A percentile compares a stretch with the other conserved stretches of the same genome.
Evolutionary conservation across 2,113 vertebrate species (phyloP).

Genomic region (Mobula birostris): DNA sequence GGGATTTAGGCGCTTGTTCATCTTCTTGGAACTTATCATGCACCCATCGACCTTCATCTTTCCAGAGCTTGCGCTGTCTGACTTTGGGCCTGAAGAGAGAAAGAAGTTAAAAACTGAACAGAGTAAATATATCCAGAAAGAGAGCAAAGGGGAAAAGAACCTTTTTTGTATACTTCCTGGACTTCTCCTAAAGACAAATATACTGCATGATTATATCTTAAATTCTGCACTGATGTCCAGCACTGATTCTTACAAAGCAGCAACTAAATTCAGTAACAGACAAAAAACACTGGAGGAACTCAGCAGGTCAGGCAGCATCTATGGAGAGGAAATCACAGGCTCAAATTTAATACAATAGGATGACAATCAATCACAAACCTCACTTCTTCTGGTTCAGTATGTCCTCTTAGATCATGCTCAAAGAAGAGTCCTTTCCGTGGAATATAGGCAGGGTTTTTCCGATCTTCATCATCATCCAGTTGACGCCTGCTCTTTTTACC

Average conservation of each 20-base stretch:
- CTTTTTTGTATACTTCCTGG: no score
- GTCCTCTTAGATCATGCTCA: conserved; percentile 89
- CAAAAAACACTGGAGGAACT: no score
- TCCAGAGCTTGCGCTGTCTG: conserved; percentile 88
- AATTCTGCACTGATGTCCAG: neutral
- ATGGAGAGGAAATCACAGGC: no score
- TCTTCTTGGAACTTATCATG: conserved; percentile 95
- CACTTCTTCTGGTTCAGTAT: conserved; percentile 87
- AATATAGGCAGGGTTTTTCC: conserved; percentile 94
- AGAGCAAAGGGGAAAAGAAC: neutral
- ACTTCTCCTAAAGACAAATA: neutral
- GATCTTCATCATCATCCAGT: conserved; percentile 88
- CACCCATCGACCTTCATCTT: conserved; percentile 92
- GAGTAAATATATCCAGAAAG: neutral
- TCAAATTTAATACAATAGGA: neutral
- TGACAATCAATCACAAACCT: conserved; percentile 48
- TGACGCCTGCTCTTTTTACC: conserved; percentile 74
- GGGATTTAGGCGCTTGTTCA: conserved; percentile 90
- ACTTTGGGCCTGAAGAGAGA: conserved; percentile 74
- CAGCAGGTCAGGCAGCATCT: no score
- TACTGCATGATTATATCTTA: neutral
- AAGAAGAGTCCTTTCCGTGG: conserved; percentile 95
- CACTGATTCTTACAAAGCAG: neutral
- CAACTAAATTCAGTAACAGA: neutral
- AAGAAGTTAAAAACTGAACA: neutral